Conservation (phyloP, 2,888 invertebrate species). For the Troides helena region DNA sequence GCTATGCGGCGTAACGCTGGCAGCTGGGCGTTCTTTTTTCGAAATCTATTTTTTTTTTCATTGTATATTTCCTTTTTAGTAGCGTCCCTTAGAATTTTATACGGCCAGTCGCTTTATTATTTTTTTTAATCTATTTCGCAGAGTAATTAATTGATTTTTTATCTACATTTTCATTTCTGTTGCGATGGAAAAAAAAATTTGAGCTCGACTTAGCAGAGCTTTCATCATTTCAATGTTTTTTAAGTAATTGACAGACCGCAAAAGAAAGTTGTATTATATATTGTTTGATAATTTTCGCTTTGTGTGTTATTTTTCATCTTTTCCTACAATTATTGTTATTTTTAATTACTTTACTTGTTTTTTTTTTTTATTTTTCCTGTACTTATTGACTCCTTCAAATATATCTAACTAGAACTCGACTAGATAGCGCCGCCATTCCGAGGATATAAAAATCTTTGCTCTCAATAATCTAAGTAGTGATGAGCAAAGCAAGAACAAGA, state of each 20-base stretch:
- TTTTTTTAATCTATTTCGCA: constrained; percentile 63
- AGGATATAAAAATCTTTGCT: too few species aligned
- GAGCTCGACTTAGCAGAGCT: constrained; percentile 26
- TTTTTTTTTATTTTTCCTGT: too few species aligned
- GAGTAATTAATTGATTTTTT: constrained; percentile 56
- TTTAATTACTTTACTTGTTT: too few species aligned
- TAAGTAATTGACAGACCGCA: neutral
- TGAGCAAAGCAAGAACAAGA: too few species aligned
- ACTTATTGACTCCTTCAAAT: too few species aligned
- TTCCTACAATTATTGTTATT: too few species aligned
- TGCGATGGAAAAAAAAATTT: constrained; percentile 5
- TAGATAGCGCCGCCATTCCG: too few species aligned
- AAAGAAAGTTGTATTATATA: neutral
- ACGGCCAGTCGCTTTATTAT: constrained; percentile 55
- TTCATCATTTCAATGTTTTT: constrained; percentile 5
- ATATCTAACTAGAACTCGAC: too few species aligned
- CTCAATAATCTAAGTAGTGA: too few species aligned
- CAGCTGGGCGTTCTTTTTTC: constrained; percentile 74
- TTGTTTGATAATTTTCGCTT: neutral
- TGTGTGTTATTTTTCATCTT: too few species aligned
- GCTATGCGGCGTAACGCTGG: constrained; percentile 60
- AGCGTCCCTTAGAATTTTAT: constrained; percentile 67
- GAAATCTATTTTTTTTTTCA: constrained; percentile 52
- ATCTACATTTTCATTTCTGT: constrained; percentile 31
- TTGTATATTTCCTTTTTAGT: constrained; percentile 64